Base-by-base conservation (phyloP, 2,888 invertebrate genomes). In the Autographa gamma region DNA sequence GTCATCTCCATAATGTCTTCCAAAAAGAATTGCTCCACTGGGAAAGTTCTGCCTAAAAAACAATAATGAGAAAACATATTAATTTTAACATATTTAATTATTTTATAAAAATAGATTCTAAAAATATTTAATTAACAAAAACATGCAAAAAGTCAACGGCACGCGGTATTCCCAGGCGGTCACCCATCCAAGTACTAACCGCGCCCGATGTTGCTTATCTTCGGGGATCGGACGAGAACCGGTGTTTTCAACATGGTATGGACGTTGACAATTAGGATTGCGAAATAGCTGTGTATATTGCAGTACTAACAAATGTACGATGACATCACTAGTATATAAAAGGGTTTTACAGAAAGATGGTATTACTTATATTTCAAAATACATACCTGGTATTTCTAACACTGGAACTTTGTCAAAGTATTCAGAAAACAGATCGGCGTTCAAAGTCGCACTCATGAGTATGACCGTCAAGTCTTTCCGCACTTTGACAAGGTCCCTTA, bases 371-470 rank as follows among this genome's bases (percentile, higher is more conserved):
- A 38, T 38, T 38, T 38, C 8, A 38, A 43, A 48, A 16, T 60
- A 86, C 85, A 41, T 76, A 93, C 97, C 98, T 63, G 98, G 98
- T 84, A 98, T 98, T 86, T 97, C 97, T 74, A 99, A 93, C 60
- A 98, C 96, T 2, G 98, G 98, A 71, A 97, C 97, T 54, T 96
- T 96, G 48, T 96, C 96, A 90, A 99, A 99, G 91, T 99, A 99
- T 60, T 97, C 94, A 1, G 98, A 97, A 89, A 99, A 99, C 69
- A 98, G 92, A 43, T 97, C 96, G 0, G 98, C 97, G 90, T 99
- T 99, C 84, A 99, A 91, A 0, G 99, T 98, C 2, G 99, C 99
- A 88, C 98, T 99, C 99, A 99, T 99, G 8, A 99, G 95, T 85
- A 99, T 97, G 0, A 99, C 95, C 83, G 97, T 98, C 65, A 99